These are phyloP conservation scores for Protobothrops flavoviridis DNA, from an alignment of 2,113 vertebrate species.

Conservation along the genomic window DNA sequence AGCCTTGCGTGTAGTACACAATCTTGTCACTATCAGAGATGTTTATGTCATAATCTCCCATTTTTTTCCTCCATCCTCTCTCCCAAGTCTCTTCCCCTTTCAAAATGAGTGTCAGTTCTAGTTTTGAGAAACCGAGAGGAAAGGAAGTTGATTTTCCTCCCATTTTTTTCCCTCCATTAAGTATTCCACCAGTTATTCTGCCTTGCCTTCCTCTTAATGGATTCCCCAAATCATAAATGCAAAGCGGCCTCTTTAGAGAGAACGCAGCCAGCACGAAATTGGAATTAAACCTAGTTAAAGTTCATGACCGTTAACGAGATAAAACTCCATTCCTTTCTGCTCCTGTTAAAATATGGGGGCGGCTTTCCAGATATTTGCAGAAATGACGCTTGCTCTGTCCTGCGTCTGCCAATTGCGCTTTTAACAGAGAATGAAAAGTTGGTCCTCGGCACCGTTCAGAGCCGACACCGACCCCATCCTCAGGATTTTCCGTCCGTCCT, in stretches of 20 bases:
- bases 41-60: neutral
- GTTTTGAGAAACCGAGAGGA: neutral
- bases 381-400: neutral
- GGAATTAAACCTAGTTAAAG: neutral
- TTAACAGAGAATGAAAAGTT: neutral
- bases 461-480: neutral
- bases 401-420: neutral
- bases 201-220: neutral
- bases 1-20: too few species aligned
- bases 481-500: neutral
- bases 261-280: neutral
- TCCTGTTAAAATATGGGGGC: neutral
- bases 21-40: neutral
- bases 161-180: rapidly evolving
- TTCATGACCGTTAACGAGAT: neutral
- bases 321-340: neutral
- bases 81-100: neutral
- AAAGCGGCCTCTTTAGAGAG: neutral
- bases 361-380: neutral
- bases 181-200: neutral
- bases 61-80: neutral
- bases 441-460: neutral
- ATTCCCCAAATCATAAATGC: neutral
- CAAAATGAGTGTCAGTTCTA: neutral
- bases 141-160: neutral